Evolutionary conservation across 2,113 vertebrate species (phyloP), one percentile per base, ranked within the genome.

Genomic region (Jacana jacana): DNA sequence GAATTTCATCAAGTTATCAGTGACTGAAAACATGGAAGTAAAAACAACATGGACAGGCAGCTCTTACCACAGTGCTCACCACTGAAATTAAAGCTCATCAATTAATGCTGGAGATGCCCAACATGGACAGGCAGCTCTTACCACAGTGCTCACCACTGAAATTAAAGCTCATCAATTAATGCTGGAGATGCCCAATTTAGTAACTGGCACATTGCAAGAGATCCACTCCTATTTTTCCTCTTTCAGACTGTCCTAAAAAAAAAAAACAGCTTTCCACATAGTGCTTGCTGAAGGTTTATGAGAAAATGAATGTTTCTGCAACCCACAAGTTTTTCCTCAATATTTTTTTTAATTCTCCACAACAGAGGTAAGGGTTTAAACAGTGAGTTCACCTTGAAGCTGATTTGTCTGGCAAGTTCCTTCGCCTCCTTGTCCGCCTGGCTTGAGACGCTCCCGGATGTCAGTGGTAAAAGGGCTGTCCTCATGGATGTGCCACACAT

Each of bases 341-440:
- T 6, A 8, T 42, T 35, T 61, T 72, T 42, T 17, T 35, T 1
- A 57, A 33, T 78, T 80, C 28, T 64, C 14, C 7, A 22, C 20
- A 85, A 72, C 15, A 86, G 17, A 85, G 33, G 48, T 11, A 24
- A 7, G 75, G 88, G 6, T 80, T 69, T 39, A 61, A 93, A 52
- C 14, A 46, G 40, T 83, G 57, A 95, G 31, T 83, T 71, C 97
- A 99, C 99, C 99, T 99, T 99, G 96, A 99, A 99, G 97, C 98
- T 99, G 89, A 99, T 99, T 97, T 99, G 99, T 97, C 98, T 99
- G 66, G 99, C 99, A 83, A 99, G 98, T 77, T 99, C 98, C 89
- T 99, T 98, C 78, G 98, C 99, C 90, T 99, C 98, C 95, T 97
- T 96, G 96, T 99, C 99, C 16, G 98, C 98, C 20, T 98, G 98